Base-by-base conservation (phyloP, 2,888 invertebrate genomes). In the Xylophagus ater region DNA sequence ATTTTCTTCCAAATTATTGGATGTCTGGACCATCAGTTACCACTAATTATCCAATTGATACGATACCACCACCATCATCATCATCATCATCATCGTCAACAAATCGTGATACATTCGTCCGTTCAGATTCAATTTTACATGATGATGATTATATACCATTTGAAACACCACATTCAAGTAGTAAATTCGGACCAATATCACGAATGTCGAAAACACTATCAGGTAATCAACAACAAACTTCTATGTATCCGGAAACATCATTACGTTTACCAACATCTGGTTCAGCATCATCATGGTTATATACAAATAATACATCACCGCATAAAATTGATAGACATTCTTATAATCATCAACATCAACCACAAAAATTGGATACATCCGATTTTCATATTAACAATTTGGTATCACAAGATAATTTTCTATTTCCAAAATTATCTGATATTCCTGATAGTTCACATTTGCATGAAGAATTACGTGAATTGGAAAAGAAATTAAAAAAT, bases 131-230 rank as follows among this genome's bases (percentile, higher is more conserved):
- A 9, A 67, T 73, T 47, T 55, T 74, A 42, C 69, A 72, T 41
- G 74, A 76, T 41, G 78, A 78, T 51, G 74, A 74, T 46, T 71
- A 73, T 52, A 69, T 75, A 38, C 77, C 78, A 14, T 79, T 76
- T 56, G 78, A 77, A 51, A 66, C 72, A 28, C 72, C 75, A 21
- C 61, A 72, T 19, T 51, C 58, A 13, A 71, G 73, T 20, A 78
- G 73, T 50, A 78, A 75, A 57, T 80, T 72, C 52, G 80, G 80
- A 9, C 79, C 81, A 7, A 81, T 81, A 47, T 78, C 79, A 37
- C 61, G 65, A n/a, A 62, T 62, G 50, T 15, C 41, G 33, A 45
- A 40, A 52, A 15, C 12, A n/a, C 26, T 28, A 10, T 15, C 25
- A 4, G 19, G 15, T 26, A 24, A 31, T 13, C 19, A 39, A 8